Base-by-base conservation (phyloP, 2,888 invertebrate genomes). In the Diarsia rubi region DNA sequence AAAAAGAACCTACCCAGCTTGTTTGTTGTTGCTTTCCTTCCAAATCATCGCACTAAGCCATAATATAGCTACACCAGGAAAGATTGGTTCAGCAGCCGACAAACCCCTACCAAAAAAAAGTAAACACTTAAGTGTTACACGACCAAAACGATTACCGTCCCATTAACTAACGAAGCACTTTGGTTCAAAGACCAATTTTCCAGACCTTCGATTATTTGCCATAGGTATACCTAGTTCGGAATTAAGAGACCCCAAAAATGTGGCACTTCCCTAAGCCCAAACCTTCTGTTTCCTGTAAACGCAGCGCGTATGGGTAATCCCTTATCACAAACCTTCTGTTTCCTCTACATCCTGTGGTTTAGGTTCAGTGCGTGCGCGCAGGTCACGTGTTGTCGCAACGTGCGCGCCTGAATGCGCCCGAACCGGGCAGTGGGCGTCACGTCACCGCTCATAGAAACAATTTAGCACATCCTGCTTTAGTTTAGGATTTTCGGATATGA, bases 301-400 rank as follows among this genome's bases (percentile, higher is more conserved):
- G 14, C 44, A 24, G 5, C n/a, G n/a, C 0, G 47, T 49, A 9
- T 21, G n/a, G n/a, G 24, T 24, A 21, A 42, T 14, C 11, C 11
- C 3, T 57, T 16, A 45, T 44, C 27, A 45, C 37, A 63, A 27
- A 59, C 82, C 82, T 82, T 84, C 81, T 82, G 85, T 64, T 42
- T 47, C 57, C 42, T 69, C 54, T 49, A 12, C 37, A 63, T 44
- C 16, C 44, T 63, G 37, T 67, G 45, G 60, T 74, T 65, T 63
- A 11, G 78, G 66, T 62, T 72, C 75, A 80, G 81, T 87, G 88
- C 85, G 85, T 81, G 57, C 59, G 85, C 84, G 87, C 85, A 76
- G 19, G 47, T 72, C 87, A 82, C 83, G 79, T 82, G 78, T n/a
- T 42, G 1, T 16, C 4, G 69, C 68, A 78, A 76, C 81, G 81